phyloP scores from a whole-genome alignment of 1,140 invertebrate species.

The Bombus consobrinus region DNA sequence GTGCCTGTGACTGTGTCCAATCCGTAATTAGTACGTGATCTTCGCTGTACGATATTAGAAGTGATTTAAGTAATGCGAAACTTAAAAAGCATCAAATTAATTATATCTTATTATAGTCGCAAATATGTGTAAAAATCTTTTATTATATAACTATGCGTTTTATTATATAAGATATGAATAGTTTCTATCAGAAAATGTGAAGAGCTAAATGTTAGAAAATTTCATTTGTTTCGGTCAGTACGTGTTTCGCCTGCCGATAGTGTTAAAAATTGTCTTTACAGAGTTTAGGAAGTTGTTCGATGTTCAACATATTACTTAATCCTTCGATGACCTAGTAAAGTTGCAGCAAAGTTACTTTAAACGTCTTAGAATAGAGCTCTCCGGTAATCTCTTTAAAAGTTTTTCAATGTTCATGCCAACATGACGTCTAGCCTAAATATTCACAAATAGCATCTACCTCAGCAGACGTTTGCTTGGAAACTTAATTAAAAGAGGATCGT shows the following conservation, averaged over 20 bases:
- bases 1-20: background rate
- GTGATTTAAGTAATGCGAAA: background rate
- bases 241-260: too few relatives aligned
- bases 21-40: background rate
- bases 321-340: slow-evolving; percentile 25
- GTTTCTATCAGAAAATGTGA: background rate
- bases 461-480: too few relatives aligned
- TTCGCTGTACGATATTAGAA: background rate
- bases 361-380: background rate
- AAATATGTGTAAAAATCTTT: background rate
- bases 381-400: background rate
- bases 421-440: background rate
- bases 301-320: slow-evolving; percentile 7
- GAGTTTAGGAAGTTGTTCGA: background rate
- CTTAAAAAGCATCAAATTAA: background rate
- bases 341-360: background rate
- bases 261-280: background rate
- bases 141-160: too few relatives aligned
- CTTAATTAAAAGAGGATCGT: background rate
- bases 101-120: background rate
- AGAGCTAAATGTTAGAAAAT: background rate
- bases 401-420: slow-evolving; percentile 6
- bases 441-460: background rate
- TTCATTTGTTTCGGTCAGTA: slow-evolving; percentile 24
- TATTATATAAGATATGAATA: background rate